phyloP scores from a whole-genome alignment of 2,797 vertebrate genomes.

The Molossus alvarezi region DNA sequence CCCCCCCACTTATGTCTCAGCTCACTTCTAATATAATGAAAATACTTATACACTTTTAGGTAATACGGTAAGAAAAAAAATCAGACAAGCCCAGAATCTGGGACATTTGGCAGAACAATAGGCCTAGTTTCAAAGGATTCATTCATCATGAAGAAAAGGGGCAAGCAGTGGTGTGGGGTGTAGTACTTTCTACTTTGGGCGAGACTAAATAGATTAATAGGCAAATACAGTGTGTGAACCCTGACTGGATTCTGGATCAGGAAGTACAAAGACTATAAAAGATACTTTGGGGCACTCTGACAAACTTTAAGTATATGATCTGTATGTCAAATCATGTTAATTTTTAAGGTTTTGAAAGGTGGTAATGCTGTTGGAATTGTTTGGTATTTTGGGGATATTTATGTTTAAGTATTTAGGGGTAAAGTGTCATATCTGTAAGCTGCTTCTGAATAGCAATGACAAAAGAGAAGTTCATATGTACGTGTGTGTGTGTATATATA shows the following conservation, averaged over 20 bases:
- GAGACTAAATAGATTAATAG: neutral
- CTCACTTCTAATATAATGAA: slow-evolving; percentile 42
- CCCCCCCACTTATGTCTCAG: neutral
- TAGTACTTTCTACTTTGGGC: fast-evolving
- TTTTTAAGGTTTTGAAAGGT: slow-evolving; percentile 34
- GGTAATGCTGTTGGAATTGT: neutral
- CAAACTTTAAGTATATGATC: neutral
- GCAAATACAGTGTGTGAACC: neutral
- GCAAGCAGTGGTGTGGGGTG: neutral
- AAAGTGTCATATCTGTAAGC: neutral
- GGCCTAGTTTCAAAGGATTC: neutral
- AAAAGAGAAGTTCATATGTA: neutral
- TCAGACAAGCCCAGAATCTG: neutral
- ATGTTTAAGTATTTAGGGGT: neutral
- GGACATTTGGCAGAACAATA: neutral
- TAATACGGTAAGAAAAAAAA: slow-evolving; percentile 26
- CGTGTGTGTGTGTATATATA: neutral
- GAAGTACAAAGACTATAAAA: neutral
- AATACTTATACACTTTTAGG: neutral
- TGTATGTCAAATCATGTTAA: neutral
- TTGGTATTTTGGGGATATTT: neutral
- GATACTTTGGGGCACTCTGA: neutral
- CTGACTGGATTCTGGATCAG: neutral
- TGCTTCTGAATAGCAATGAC: neutral
- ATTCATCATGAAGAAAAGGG: neutral